Conservation (phyloP, 2,113 vertebrate species). For the Rhinogobius similis region DNA sequence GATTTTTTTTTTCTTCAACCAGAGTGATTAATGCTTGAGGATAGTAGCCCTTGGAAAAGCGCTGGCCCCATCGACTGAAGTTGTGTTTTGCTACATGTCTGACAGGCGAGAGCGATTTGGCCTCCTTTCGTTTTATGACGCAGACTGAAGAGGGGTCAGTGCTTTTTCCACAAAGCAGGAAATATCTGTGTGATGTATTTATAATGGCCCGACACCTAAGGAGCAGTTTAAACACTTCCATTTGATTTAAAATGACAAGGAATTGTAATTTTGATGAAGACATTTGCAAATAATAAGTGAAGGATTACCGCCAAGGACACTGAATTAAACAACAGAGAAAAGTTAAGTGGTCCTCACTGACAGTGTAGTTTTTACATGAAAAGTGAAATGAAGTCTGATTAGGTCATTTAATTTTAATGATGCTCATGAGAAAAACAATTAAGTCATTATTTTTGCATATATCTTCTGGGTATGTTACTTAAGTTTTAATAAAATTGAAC, state of each 20-base stretch:
- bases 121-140: slow-evolving; percentile 64
- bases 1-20: slow-evolving; percentile 65
- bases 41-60: slow-evolving; percentile 69
- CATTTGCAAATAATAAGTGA: slow-evolving; percentile 1
- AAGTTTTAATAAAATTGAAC: too few species aligned
- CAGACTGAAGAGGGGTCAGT: slow-evolving; percentile 57
- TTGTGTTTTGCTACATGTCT: slow-evolving; percentile 75
- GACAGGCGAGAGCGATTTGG: slow-evolving; percentile 69
- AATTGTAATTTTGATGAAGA: slow-evolving; percentile 1
- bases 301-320: neutral
- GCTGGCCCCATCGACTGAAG: slow-evolving; percentile 59
- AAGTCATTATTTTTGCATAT: neutral
- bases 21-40: slow-evolving; percentile 69
- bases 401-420: neutral
- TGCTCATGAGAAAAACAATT: neutral
- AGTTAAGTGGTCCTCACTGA: slow-evolving; percentile 1
- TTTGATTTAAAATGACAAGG: neutral
- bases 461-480: neutral
- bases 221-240: neutral
- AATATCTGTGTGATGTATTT: slow-evolving; percentile 42
- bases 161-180: slow-evolving; percentile 48
- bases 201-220: slow-evolving; percentile 34
- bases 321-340: slow-evolving; percentile 6
- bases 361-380: neutral
- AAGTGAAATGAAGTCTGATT: neutral